Base-by-base conservation (phyloP, 2,113 vertebrate genomes). In the Corvus hawaiiensis region DNA sequence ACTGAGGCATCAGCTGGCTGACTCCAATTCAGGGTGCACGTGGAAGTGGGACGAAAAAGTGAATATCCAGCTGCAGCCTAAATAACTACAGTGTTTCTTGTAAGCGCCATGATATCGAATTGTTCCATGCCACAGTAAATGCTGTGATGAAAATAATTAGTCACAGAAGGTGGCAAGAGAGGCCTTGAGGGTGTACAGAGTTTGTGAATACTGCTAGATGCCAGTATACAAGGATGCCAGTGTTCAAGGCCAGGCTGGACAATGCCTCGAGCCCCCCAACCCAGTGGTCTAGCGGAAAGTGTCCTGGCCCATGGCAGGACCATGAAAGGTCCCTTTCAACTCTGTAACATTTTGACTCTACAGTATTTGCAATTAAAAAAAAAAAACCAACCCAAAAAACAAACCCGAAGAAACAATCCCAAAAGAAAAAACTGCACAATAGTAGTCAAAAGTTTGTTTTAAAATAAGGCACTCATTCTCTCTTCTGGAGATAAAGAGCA, bases 91-190 rank as follows among this genome's bases (percentile, higher is more conserved):
- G 3, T 4, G 28, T 35, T 84, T 69, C 61, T 68, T 35, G 2
- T 13, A 56, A 78, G 51, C 20, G 58, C 18, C 2, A 1, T 1
- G 3, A 22, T 23, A 49, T 0, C 1, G 5, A 79, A 62, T 26
- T 46, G 35, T 27, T 66, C 22, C 35, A 41, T 0, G 0, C 26
- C 33, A 55, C 46, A 6, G 7, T 12, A 51, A 15, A 13, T 43
- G 49, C 7, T 5, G 4, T 23, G 49, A 39, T n/a, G 26, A 82
- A 80, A 61, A 43, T 46, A 41, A 11, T n/a, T 20, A 67, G 17
- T 73, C 75, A 56, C 26, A 76, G 30, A 72, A 79, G 13, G 54
- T 49, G 12, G 49, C 73, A 11, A 8, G 30, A 80, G 23, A 77
- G 7, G 30, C 51, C 46, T 67, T 61, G 55, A 89, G 30, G 48